Percentiles rank a stretch among this genome's conserved stretches.
These are phyloP conservation scores for Dynastes grantii DNA, from an alignment of 2,888 invertebrate species.

Conservation along the genomic window DNA sequence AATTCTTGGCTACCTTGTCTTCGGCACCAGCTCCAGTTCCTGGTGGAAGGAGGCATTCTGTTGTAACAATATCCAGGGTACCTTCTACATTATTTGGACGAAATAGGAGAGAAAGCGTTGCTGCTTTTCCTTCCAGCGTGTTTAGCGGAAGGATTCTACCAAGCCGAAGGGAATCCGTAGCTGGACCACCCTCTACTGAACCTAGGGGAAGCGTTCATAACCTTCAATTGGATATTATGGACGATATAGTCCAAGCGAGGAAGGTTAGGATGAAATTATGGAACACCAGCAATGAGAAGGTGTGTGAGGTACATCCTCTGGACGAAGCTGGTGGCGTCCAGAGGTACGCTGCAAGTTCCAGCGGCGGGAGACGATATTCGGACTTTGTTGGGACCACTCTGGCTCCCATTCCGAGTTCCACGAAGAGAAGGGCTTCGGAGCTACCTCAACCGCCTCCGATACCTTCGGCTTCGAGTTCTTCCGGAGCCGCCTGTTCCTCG, in stretches of 20 bases:
- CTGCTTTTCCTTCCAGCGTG: conserved; percentile 79
- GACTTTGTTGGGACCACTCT: conserved; percentile 79
- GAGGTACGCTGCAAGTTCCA: conserved; percentile 73
- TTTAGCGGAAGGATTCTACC: conserved; percentile 69
- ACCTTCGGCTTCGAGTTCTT: background rate
- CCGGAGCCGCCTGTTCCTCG: conserved; percentile 61
- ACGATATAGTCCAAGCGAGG: conserved; percentile 87
- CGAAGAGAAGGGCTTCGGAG: conserved; percentile 82
- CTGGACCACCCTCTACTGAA: conserved; percentile 82
- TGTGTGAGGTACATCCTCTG: conserved; percentile 87
- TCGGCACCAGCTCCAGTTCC: conserved; percentile 81
- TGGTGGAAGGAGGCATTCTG: conserved; percentile 87
- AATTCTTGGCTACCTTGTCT: conserved; percentile 87
- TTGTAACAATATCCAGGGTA: conserved; percentile 89
- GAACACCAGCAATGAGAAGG: conserved; percentile 84
- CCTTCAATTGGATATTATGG: conserved; percentile 90
- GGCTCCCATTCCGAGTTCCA: conserved; percentile 74
- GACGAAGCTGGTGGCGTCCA: conserved; percentile 77
- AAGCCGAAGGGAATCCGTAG: conserved; percentile 68
- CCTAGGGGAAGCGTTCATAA: conserved; percentile 86
- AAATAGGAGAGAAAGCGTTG: conserved; percentile 86
- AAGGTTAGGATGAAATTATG: conserved; percentile 89
- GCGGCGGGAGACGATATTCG: conserved; percentile 77
- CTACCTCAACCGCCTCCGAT: conserved; percentile 75
- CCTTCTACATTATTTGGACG: conserved; percentile 85